A percentile compares a stretch with the other conserved stretches of the same genome.
phyloP scores from a whole-genome alignment of 2,113 vertebrate species.

The Menura novaehollandiae region DNA sequence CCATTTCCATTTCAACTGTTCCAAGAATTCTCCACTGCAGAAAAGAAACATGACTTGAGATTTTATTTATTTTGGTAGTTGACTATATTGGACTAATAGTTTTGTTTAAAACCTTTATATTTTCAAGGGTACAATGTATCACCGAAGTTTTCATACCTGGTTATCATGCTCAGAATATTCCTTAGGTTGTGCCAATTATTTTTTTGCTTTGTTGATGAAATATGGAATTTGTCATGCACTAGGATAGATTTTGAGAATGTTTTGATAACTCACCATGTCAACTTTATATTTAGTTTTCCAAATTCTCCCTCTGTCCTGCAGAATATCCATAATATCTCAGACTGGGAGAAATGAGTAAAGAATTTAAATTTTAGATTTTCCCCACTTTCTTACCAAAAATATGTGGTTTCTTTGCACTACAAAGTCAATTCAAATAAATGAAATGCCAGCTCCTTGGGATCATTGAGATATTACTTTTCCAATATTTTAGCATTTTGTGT shows the following conservation, averaged over 20 bases:
- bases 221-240: neutral
- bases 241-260: neutral
- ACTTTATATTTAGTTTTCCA: neutral
- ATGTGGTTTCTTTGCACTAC: neutral
- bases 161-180: neutral
- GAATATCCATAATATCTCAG: neutral
- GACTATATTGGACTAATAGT: neutral
- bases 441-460: neutral
- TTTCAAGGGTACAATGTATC: neutral
- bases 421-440: neutral
- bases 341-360: neutral
- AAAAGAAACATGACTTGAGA: neutral
- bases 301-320: neutral
- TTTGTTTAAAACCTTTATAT: neutral
- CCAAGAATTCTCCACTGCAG: neutral
- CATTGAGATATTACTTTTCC: neutral
- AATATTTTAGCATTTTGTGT: neutral
- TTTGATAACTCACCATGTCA: accelerated
- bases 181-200: neutral
- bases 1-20: neutral
- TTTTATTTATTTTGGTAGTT: neutral
- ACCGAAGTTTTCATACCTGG: neutral
- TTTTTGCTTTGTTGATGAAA: neutral
- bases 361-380: neutral
- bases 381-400: neutral